Evolutionary conservation across 2,113 vertebrate genomes (phyloP).

Genomic region (Seriola quinqueradiata): DNA sequence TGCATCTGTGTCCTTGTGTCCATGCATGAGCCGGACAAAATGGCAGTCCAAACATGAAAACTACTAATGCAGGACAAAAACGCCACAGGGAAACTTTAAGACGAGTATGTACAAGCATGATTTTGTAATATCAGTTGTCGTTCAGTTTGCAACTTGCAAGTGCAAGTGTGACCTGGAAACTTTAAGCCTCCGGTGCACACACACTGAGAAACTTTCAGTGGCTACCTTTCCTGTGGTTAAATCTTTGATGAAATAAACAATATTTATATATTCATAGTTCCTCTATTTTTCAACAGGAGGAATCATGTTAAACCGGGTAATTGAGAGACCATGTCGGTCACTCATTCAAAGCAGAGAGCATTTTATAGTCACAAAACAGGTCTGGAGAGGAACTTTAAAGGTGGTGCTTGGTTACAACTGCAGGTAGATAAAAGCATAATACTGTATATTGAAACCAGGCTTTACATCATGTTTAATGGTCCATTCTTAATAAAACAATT

Average conservation of each 20-base stretch:
- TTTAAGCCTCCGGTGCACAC: not conserved
- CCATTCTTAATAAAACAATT: not conserved
- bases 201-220: not conserved
- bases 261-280: not conserved
- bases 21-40: not conserved
- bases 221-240: not conserved
- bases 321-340: not conserved
- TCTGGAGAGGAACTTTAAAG: not conserved
- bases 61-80: not conserved
- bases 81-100: not conserved
- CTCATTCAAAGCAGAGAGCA: not conserved
- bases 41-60: not conserved
- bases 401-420: not conserved
- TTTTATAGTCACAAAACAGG: conserved; percentile 9
- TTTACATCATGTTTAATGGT: not conserved
- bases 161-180: not conserved
- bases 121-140: not conserved
- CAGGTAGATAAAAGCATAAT: not conserved
- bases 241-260: not conserved
- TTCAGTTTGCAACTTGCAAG: not conserved
- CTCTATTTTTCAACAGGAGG: not conserved
- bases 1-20: not conserved
- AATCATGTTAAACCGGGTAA: not conserved
- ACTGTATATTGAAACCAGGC: not conserved
- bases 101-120: not conserved